Base-by-base conservation (phyloP, 2,888 invertebrate species). In the Drosophila sordidula region DNA sequence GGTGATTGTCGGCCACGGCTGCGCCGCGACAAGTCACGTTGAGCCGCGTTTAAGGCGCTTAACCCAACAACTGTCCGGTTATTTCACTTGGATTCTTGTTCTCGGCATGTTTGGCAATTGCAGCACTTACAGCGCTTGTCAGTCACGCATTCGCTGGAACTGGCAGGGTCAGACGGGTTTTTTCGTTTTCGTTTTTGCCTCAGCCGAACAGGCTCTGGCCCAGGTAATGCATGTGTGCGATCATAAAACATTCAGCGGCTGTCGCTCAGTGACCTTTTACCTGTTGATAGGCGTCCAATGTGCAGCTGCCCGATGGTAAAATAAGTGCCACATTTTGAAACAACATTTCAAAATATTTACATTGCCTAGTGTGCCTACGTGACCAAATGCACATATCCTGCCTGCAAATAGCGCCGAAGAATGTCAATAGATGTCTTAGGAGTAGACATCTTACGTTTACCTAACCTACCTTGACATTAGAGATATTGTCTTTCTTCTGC, bases 81-180 rank as follows among this genome's bases (percentile, higher is more conserved):
- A 57, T 61, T 75, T 71, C 14, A 39, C 45, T 56, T 68, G 52
- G 64, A 63, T 73, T 78, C 65, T 73, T 49, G 70, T 68, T 75
- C 72, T 61, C 16, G 2, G 39, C 52, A 18, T 32, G 52, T 74
- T 78, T 51, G 54, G 75, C 42, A 59, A 71, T 75, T 74, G 71
- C 84, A 61, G 57, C 65, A 83, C 51, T 73, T 50, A 57, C 34
- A n/a, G n/a, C 65, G 39, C 57, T 45, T 65, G 50, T 42, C 57
- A 22, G 29, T 59, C 58, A 32, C 50, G 55, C 38, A 29, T 8
- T 54, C 16, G 11, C 26, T 14, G 22, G 32, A 12, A 29, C 26
- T 34, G 54, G 55, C 82, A 82, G 86, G 57, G 80, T 80, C 70
- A 51, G 73, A 51, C 83, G 63, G 73, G 84, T 69, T 80, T 66